Evolutionary conservation across 37 sponge, comb jelly and placozoan species (phyloP).

Genomic region (Beroe forskalii): DNA sequence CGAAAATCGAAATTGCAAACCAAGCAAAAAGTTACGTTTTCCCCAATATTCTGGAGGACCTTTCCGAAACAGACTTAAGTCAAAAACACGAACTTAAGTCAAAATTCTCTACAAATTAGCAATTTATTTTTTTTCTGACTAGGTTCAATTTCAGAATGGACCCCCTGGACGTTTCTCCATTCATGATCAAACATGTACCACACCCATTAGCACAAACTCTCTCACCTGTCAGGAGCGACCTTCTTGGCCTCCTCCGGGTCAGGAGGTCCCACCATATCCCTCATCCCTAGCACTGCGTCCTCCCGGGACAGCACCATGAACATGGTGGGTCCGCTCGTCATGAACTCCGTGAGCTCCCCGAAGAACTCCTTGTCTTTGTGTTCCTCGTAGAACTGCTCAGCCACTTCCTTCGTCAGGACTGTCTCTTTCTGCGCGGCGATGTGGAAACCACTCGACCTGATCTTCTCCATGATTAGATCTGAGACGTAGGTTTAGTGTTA

Average conservation of each 20-base stretch:
- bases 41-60: too few relatives aligned
- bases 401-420: conserved; percentile 92
- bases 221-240: conserved; percentile 73
- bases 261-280: conserved; percentile 83
- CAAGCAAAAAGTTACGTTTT: too few relatives aligned
- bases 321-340: conserved; percentile 92
- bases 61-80: too few relatives aligned
- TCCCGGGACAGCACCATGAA: conserved; percentile 88
- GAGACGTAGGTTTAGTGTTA: not conserved
- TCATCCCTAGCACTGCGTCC: conserved; percentile 89
- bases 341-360: conserved; percentile 79
- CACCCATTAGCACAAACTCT: too few relatives aligned
- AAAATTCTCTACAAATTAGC: too few relatives aligned
- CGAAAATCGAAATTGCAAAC: too few relatives aligned
- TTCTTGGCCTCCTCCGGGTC: conserved; percentile 86
- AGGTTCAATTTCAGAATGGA: too few relatives aligned
- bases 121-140: too few relatives aligned
- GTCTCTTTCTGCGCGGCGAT: conserved; percentile 85
- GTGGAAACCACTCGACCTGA: conserved; percentile 87
- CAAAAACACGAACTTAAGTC: too few relatives aligned
- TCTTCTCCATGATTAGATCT: conserved; percentile 85
- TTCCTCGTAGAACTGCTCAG: conserved; percentile 81
- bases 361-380: conserved; percentile 93
- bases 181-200: too few relatives aligned
- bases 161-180: too few relatives aligned